These are phyloP conservation scores for Sarcophaga subvicina DNA, from an alignment of 2,888 invertebrate species.

Conservation along the genomic window DNA sequence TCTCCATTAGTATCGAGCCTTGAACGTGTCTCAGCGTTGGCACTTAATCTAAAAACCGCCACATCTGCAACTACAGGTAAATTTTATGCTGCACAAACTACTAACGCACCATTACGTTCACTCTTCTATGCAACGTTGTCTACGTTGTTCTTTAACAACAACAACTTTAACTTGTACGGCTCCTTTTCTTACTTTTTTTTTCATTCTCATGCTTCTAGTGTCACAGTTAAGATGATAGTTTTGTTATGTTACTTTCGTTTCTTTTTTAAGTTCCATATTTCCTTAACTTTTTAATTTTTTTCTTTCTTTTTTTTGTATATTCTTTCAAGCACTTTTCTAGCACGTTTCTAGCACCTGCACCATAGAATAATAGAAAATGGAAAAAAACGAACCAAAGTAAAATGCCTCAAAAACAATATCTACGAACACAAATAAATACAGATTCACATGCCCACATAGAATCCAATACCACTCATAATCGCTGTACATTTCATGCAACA, in stretches of 20 bases:
- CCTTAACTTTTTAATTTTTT: background rate
- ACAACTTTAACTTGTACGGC: conserved; percentile 5
- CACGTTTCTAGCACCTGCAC: conserved; percentile 63
- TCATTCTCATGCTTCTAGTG: background rate
- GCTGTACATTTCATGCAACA: background rate
- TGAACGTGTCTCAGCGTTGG: conserved; percentile 64
- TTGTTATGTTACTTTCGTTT: conserved; percentile 8
- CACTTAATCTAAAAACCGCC: conserved; percentile 65
- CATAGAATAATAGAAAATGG: background rate
- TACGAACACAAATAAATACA: background rate
- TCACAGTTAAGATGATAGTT: conserved; percentile 35
- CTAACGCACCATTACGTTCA: conserved; percentile 27
- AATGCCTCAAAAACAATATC: background rate
- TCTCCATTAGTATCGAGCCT: conserved; percentile 60
- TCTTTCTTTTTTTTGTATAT: background rate
- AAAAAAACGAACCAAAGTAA: too few species aligned
- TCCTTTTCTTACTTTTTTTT: conserved; percentile 14
- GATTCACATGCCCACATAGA: conserved; percentile 1
- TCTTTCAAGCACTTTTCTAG: conserved; percentile 9
- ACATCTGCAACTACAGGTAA: conserved; percentile 71
- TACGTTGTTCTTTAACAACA: background rate
- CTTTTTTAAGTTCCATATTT: conserved; percentile 32
- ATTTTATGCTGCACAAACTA: conserved; percentile 64
- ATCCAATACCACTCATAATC: background rate
- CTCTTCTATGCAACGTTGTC: conserved; percentile 29